Percentiles rank a stretch among this genome's conserved stretches.
Conservation (phyloP, 2,888 invertebrate genomes). For the Thera britannica region DNA sequence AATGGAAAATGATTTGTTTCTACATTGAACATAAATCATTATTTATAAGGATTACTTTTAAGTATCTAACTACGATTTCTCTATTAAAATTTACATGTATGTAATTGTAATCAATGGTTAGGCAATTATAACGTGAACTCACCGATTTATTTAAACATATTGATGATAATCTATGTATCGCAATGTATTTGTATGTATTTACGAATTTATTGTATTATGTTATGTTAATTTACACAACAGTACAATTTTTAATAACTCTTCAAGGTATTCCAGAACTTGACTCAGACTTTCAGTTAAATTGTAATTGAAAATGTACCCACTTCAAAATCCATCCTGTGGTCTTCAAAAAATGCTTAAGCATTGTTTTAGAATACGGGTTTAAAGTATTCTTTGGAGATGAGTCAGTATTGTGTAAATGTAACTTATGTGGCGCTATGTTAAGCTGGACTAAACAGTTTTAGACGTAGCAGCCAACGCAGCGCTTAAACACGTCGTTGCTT, state of each 20-base stretch:
- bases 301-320: neutral
- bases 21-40: constrained; percentile 2
- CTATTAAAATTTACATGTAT: neutral
- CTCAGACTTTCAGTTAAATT: neutral
- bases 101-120: constrained; percentile 2
- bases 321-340: neutral
- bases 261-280: neutral
- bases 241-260: neutral
- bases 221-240: constrained; percentile 16
- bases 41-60: constrained; percentile 5
- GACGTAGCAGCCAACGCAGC: constrained; percentile 5
- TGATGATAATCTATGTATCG: neutral
- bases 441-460: constrained; percentile 11
- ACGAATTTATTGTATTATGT: constrained; percentile 24
- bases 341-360: neutral
- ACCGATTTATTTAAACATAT: constrained; percentile 15
- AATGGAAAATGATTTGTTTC: neutral
- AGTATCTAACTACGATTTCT: constrained; percentile 3
- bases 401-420: constrained; percentile 14
- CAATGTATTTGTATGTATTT: constrained; percentile 15
- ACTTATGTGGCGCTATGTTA: constrained; percentile 13
- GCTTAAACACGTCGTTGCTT: constrained; percentile 6
- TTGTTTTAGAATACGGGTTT: neutral
- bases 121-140: constrained; percentile 14
- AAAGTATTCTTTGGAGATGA: neutral